Conservation (phyloP, 2,797 vertebrate genomes). For the Acanthurus leucopareius region DNA sequence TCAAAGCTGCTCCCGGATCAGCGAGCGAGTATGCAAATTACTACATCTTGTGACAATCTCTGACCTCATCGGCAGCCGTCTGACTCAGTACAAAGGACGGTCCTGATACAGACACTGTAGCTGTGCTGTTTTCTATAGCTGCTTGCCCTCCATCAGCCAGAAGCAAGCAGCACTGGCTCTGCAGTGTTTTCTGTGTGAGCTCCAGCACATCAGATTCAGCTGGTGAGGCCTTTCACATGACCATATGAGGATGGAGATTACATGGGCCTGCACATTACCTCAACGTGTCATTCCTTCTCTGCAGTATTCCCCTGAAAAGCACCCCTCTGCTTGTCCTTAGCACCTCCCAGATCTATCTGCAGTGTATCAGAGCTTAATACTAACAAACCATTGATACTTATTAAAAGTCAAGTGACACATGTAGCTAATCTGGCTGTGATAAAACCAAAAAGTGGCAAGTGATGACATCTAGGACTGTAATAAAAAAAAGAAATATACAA, state of each 20-base stretch:
- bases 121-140: conserved; percentile 16
- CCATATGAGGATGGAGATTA: not conserved
- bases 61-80: conserved; percentile 78
- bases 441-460: not conserved
- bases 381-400: not conserved
- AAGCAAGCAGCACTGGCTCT: conserved; percentile 22
- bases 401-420: not conserved
- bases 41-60: conserved; percentile 77
- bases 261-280: conserved; percentile 42
- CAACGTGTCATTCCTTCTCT: conserved; percentile 16
- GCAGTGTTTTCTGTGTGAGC: conserved; percentile 12
- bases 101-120: conserved; percentile 58
- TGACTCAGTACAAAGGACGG: conserved; percentile 74
- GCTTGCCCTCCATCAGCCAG: conserved; percentile 7
- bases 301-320: not conserved
- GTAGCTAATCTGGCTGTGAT: not conserved
- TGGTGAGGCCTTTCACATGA: conserved; percentile 29
- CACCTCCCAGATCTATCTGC: not conserved
- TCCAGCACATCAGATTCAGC: not conserved
- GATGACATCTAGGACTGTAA: not conserved
- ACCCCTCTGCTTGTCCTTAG: not conserved
- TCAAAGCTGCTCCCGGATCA: conserved; percentile 47
- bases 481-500: not conserved
- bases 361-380: not conserved
- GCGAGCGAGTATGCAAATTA: conserved; percentile 55